Evolutionary conservation across 1,140 invertebrate species (phyloP), one percentile per base, ranked within the genome.

Genomic region (Formica exsecta): DNA sequence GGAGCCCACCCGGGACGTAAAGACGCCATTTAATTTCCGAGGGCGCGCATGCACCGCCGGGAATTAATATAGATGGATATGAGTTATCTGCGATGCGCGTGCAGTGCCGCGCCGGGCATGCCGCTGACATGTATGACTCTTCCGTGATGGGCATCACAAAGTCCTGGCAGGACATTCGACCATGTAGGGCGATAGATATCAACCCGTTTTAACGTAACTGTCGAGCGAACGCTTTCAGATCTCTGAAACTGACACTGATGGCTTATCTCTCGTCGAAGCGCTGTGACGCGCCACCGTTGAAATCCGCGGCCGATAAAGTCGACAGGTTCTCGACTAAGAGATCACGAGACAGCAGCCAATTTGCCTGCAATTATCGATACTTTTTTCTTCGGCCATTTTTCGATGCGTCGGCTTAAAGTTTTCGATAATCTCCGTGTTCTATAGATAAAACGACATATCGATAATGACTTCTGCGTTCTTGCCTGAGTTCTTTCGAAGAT

Each of bases 181-280:
- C 85, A 73, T 81, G 66, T 86, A 92, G 88, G 86, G 89, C 92
- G 92, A 93, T 94, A 92, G 92, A 93, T 92, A 93, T 93, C 92
- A 93, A 92, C 91, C 91, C 92, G 90, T 92, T 94, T 94, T 93
- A 93, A 92, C 93, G 92, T 93, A 93, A 93, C 91, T 94, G 92
- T 93, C 93, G 91, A 94, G 93, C 92, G 93, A 93, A 93, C 91
- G 90, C 85, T 89, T 92, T 90, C 84, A 65, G 79, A 90, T 93
- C 92, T 92, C 93, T 94, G 94, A 93, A 94, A 93, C 91, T 94
- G 94, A 94, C 94, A 92, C 90, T 94, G 94, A 94, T 94, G 91
- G 93, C 91, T 90, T 92, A 94, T 93, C 93, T 90, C 89, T 87
- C 71, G 66, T 90, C 75, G 81, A 86, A 76, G 44, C 77, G 57